These are phyloP conservation scores for Chrysodeixis includens DNA, from an alignment of 2,888 invertebrate genomes.

Conservation along the genomic window DNA sequence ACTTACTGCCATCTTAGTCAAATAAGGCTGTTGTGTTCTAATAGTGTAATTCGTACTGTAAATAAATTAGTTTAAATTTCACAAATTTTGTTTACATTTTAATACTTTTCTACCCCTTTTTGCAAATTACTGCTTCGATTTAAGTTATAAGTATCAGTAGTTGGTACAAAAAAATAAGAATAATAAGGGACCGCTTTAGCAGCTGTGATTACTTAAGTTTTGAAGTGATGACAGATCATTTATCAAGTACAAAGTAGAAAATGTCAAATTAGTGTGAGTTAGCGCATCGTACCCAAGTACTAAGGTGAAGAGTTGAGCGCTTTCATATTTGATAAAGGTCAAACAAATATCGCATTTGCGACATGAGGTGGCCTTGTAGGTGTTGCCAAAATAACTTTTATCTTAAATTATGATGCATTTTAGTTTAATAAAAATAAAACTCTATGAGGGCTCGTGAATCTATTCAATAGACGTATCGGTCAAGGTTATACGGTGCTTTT, in stretches of 20 bases:
- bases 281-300: conserved; percentile 30
- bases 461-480: not conserved
- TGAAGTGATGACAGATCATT: conserved; percentile 19
- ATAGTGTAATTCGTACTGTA: conserved; percentile 60
- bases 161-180: no score
- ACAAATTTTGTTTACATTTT: conserved; percentile 3
- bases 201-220: conserved; percentile 22
- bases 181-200: no score
- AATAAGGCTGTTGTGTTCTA: conserved; percentile 72
- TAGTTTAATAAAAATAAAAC: not conserved
- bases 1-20: conserved; percentile 78
- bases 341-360: conserved; percentile 28
- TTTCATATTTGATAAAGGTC: conserved; percentile 48
- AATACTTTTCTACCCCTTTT: not conserved
- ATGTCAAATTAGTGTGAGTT: conserved; percentile 36
- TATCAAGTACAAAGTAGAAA: conserved; percentile 33
- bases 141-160: no score
- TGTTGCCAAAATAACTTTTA: not conserved
- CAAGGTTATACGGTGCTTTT: not conserved
- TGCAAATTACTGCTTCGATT: not conserved
- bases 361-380: conserved; percentile 26
- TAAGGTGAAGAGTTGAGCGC: conserved; percentile 21
- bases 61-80: conserved; percentile 32
- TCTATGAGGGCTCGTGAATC: not conserved
- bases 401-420: not conserved